Percentiles rank a stretch among this genome's conserved stretches.
Evolutionary conservation across 2,888 invertebrate genomes (phyloP).

Genomic region (Torymus auratus): DNA sequence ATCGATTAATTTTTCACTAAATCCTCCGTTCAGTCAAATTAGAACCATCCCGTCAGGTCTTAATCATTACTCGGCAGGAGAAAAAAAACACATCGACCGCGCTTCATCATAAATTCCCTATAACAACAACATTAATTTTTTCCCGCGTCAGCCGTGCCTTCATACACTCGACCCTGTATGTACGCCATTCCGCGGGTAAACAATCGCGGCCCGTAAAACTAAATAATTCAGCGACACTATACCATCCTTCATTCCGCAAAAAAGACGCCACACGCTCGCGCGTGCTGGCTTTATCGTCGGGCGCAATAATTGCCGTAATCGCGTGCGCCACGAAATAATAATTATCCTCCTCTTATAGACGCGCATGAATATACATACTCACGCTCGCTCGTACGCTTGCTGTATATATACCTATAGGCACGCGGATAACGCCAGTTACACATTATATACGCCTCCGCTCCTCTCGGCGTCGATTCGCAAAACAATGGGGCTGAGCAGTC

Average conservation of each 20-base stretch:
- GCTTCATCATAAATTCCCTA: no score
- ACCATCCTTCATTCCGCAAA: background rate
- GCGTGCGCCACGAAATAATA: conserved; percentile 38
- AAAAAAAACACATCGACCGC: no score
- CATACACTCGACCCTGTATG: no score
- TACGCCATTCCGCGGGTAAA: no score
- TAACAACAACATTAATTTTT: no score
- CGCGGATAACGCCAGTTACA: conserved; percentile 46
- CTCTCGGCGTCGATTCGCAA: conserved; percentile 61
- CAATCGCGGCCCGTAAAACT: background rate
- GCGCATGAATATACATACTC: conserved; percentile 42
- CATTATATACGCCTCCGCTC: conserved; percentile 15
- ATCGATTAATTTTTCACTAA: no score
- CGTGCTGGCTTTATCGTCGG: conserved; percentile 16
- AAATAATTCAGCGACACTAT: background rate
- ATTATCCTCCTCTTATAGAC: conserved; percentile 41
- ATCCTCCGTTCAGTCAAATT: no score
- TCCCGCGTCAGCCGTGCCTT: no score
- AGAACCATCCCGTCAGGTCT: no score
- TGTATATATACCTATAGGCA: no score
- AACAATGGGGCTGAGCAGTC: conserved; percentile 65
- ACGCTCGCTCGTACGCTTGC: background rate
- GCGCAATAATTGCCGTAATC: conserved; percentile 48
- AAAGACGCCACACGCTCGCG: conserved; percentile 1
- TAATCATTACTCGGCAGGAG: no score